These are phyloP conservation scores for Dasysyrphus albostriatus DNA, from an alignment of 2,888 invertebrate species.

Conservation along the genomic window DNA sequence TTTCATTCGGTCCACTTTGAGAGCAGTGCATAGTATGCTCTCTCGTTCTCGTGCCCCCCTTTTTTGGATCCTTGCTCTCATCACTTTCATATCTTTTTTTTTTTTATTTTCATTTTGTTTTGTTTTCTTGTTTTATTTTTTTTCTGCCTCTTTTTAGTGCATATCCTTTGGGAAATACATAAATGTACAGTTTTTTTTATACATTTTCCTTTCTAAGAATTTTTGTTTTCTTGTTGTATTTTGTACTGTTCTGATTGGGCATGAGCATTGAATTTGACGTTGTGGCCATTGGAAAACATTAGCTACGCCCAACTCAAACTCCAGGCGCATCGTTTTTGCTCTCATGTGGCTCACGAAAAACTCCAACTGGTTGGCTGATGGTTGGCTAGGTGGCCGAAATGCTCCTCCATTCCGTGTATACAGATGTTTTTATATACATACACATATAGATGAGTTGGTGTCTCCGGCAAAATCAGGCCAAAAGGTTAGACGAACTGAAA, in stretches of 20 bases:
- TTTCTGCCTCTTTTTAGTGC: conserved; percentile 30
- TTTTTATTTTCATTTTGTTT: conserved; percentile 38
- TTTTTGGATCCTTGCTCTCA: conserved; percentile 19
- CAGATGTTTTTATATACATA: conserved; percentile 19
- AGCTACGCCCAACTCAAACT: conserved; percentile 77
- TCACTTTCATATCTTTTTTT: conserved; percentile 39
- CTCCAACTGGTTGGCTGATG: conserved; percentile 59
- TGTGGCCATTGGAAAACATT: conserved; percentile 79
- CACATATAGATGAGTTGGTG: conserved; percentile 58
- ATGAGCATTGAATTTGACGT: conserved; percentile 78
- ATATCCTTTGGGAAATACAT: conserved; percentile 68
- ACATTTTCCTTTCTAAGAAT: conserved; percentile 29
- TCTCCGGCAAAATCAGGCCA: conserved; percentile 47
- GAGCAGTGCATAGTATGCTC: conserved; percentile 41
- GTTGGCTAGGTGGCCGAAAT: conserved; percentile 41
- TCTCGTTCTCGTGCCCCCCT: conserved; percentile 11
- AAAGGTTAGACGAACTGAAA: conserved; percentile 66
- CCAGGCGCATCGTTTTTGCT: conserved; percentile 57
- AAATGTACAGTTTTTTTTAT: conserved; percentile 51
- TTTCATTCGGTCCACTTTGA: conserved; percentile 32
- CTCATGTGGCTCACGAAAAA: conserved; percentile 68
- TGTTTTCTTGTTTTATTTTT: conserved; percentile 41
- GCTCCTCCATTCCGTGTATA: conserved; percentile 62
- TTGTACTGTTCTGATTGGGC: conserved; percentile 77
- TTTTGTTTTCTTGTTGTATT: conserved; percentile 56